Evolutionary conservation across 2,113 vertebrate species (phyloP), one percentile per base, ranked within the genome.

Genomic region (Dasyornis broadbenti): DNA sequence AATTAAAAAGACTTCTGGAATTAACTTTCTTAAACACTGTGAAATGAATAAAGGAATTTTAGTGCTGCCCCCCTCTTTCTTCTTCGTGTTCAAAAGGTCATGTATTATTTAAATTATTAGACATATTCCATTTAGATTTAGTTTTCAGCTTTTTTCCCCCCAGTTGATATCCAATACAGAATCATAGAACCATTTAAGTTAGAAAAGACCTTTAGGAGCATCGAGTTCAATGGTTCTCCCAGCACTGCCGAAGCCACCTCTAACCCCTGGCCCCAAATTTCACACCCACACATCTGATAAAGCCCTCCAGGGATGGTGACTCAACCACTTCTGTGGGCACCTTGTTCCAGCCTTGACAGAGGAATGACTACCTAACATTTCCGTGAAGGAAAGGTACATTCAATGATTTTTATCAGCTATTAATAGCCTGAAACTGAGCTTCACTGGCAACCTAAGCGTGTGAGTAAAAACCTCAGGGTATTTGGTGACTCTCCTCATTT

Each of bases 151-250:
- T 15, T 77, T 42, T 47, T 20, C 10, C 0, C 0, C 12, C 5
- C 9, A 9, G 24, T 35, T 50, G 45, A 16, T n/a, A 76, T 28
- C 13, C 33, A 72, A 35, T 23, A 63, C 5, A 42, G 39, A 79
- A 64, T 21, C 8, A 17, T 0, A 37, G 42, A 79, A n/a, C 27
- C 15, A 9, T 21, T 28, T 8, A 26, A 40, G 28, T 6, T 33
- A 28, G 28, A 70, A 40, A 80, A 71, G 15, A 44, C 35, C 45
- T 81, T 35, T 26, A 16, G 57, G 49, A 53, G 15, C 59, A 69
- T 6, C 0, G 1, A 71, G 26, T 30, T 12, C 47, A 61, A 9
- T 16, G 8, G 4, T 7, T 35, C 9, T 39, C 33, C 18, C 37
- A 22, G 19, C 19, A 9, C 13, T 73, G 26, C 42, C 66, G 27